Percentiles rank a stretch among this genome's conserved stretches.
Conservation (phyloP, 2,888 invertebrate species). For the Aphodius sticticus region DNA sequence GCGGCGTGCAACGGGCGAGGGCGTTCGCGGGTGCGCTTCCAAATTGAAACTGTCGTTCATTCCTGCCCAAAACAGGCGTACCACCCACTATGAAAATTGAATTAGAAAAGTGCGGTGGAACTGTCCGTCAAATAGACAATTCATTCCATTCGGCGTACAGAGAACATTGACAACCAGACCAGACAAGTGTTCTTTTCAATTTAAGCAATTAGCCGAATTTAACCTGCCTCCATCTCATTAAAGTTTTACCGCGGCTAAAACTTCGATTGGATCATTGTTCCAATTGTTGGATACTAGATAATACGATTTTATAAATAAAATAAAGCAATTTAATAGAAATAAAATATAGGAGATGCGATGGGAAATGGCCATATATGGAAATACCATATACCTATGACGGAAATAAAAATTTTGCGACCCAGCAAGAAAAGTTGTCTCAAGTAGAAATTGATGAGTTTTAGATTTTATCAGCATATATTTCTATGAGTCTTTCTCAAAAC, state of each 20-base stretch:
- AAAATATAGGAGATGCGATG: too few relatives aligned
- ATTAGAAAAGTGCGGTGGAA: constrained; percentile 50
- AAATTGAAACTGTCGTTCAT: constrained; percentile 52
- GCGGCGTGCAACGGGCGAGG: constrained; percentile 10
- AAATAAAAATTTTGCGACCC: too few relatives aligned
- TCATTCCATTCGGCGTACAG: constrained; percentile 30
- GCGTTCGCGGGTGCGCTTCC: constrained; percentile 23
- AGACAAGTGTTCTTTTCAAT: constrained; percentile 26
- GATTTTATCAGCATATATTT: too few relatives aligned
- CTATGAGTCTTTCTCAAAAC: too few relatives aligned
- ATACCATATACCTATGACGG: too few relatives aligned
- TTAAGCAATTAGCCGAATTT: constrained; percentile 15
- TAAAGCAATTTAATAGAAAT: neutral
- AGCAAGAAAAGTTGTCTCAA: too few relatives aligned
- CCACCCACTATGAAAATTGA: constrained; percentile 50
- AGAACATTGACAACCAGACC: constrained; percentile 19
- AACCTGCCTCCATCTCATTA: neutral
- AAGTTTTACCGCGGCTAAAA: neutral
- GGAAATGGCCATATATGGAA: too few relatives aligned
- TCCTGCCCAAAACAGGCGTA: constrained; percentile 48
- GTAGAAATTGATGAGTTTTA: too few relatives aligned
- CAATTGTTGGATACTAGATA: neutral
- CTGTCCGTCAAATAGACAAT: constrained; percentile 46
- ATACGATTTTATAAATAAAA: neutral
- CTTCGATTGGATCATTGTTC: neutral